A percentile compares a stretch with the other conserved stretches of the same genome.
phyloP scores from a whole-genome alignment of 2,797 vertebrate species.

The Sebastes iracundus region DNA sequence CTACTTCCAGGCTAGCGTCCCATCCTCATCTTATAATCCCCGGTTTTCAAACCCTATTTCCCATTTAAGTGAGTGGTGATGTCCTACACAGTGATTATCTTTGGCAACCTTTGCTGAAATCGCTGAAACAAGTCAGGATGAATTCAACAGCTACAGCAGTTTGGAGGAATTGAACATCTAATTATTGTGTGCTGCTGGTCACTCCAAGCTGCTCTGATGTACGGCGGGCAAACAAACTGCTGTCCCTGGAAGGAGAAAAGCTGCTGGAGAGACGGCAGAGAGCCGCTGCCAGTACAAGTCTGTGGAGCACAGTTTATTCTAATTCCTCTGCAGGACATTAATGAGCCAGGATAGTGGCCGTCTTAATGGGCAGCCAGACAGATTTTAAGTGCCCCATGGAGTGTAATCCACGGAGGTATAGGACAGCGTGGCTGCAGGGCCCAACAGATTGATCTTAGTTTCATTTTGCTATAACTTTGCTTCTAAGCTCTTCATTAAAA shows the following conservation, averaged over 20 bases:
- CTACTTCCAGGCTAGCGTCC: not conserved
- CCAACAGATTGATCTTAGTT: slow-evolving; percentile 67
- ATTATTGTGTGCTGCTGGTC: slow-evolving; percentile 64
- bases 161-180: slow-evolving; percentile 54
- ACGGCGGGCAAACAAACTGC: slow-evolving; percentile 68
- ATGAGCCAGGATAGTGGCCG: slow-evolving; percentile 69
- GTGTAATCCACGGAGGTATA: slow-evolving; percentile 72
- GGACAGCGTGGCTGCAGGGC: slow-evolving; percentile 64
- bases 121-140: slow-evolving; percentile 38
- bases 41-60: slow-evolving; percentile 29
- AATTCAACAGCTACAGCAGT: slow-evolving; percentile 39
- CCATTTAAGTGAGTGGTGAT: slow-evolving; percentile 21
- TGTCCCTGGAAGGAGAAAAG: slow-evolving; percentile 63
- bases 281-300: slow-evolving; percentile 45
- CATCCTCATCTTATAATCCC: slow-evolving; percentile 7
- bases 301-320: slow-evolving; percentile 62
- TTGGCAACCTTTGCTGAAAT: slow-evolving; percentile 57
- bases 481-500: slow-evolving; percentile 69
- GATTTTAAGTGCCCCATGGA: slow-evolving; percentile 74
- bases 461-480: slow-evolving; percentile 53
- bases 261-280: slow-evolving; percentile 57
- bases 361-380: slow-evolving; percentile 77
- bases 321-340: slow-evolving; percentile 74
- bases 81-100: slow-evolving; percentile 33
- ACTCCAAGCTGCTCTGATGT: slow-evolving; percentile 58